Evolutionary conservation across 2,797 vertebrate species (phyloP).

Genomic region (Otolemur crassicaudatus): DNA sequence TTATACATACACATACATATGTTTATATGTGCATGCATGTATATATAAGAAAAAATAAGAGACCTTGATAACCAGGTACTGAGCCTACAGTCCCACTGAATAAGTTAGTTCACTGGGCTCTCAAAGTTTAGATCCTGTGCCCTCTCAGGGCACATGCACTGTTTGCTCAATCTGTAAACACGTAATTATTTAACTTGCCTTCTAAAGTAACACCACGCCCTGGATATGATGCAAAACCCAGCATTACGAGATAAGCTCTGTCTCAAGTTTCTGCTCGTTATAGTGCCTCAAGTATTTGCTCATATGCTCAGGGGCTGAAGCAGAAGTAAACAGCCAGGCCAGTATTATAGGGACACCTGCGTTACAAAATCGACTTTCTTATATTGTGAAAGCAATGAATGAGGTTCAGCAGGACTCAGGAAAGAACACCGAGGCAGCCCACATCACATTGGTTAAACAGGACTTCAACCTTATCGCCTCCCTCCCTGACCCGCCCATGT

Average conservation of each 20-base stretch:
- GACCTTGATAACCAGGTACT: neutral
- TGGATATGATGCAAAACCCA: conserved; percentile 87
- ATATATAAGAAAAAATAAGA: neutral
- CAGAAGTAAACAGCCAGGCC: conserved; percentile 78
- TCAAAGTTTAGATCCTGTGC: conserved; percentile 64
- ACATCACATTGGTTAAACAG: neutral
- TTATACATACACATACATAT: no score
- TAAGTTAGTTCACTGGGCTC: conserved; percentile 16
- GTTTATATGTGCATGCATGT: neutral
- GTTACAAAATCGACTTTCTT: conserved; percentile 76
- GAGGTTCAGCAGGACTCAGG: conserved; percentile 53
- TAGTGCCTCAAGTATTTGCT: conserved; percentile 81
- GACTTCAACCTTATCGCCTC: neutral
- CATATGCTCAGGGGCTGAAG: conserved; percentile 67
- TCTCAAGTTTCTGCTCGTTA: conserved; percentile 87
- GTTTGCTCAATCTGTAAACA: conserved; percentile 89
- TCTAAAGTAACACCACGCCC: conserved; percentile 89
- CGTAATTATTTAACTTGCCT: conserved; percentile 90
- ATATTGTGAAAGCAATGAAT: conserved; percentile 76
- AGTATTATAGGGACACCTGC: conserved; percentile 54
- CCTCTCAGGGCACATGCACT: conserved; percentile 77
- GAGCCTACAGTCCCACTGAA: neutral
- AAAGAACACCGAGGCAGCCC: conserved; percentile 11
- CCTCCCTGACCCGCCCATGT: neutral
- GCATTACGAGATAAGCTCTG: conserved; percentile 89